Base-by-base conservation (phyloP, 2,113 vertebrate species). In the Corythornis madagascariensis region DNA sequence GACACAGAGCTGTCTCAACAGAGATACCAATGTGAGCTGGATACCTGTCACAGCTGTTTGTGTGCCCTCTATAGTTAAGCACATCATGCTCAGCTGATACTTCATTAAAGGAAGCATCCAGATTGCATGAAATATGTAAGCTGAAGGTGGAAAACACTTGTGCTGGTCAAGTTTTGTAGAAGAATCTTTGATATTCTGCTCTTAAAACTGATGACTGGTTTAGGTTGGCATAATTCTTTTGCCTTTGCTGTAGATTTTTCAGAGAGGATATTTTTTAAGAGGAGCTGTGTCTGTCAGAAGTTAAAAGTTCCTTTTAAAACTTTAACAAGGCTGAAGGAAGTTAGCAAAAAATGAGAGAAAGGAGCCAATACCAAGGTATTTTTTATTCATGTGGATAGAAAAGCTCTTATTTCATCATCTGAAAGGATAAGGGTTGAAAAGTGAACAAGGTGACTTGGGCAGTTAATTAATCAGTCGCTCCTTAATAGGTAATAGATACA, bases 41-140 rank as follows among this genome's bases (percentile, higher is more conserved):
- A 56, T 95, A 88, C 88, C 86, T 95, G 83, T 82, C 80, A 90
- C 55, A 91, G 89, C 75, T 94, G 16, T 82, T 91, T 85, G 18
- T 65, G 55, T 76, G 50, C 42, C 59, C 75, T 77, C 69, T 82
- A 83, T 91, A 95, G 75, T 92, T 94, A 64, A 72, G 55, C 45
- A 4, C 42, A 16, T 89, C 1, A 18, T 70, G 79, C 42, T 50
- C 84, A 89, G n/a, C 50, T 63, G 71, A 7, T 45, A 28, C 7
- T 82, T 87, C 45, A 21, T 57, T 79, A 80, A 2, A 2, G 67
- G 42, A 83, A 69, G 40, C 24, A 19, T 70, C 24, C 16, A 61
- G 87, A 76, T 76, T 50, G 10, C 84, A 40, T 69, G 74, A 55
- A 94, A 76, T 66, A 50, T 12, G 25, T 50, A 45, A 87, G 29